Percentiles rank a stretch among this genome's conserved stretches.
These are phyloP conservation scores for Scrobipalpa costella DNA, from an alignment of 2,888 invertebrate species.

Conservation along the genomic window DNA sequence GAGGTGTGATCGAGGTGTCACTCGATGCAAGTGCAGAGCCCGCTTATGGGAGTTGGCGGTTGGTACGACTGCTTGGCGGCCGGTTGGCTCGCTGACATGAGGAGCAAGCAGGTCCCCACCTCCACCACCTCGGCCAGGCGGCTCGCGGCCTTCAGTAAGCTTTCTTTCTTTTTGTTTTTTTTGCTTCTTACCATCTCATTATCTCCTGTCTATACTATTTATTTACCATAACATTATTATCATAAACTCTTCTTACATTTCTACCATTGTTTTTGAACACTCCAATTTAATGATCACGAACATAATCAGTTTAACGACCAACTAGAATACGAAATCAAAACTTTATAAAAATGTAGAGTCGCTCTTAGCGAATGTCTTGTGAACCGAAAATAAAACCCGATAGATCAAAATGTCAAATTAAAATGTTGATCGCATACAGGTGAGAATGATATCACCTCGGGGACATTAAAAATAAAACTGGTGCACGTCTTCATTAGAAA, in stretches of 20 bases:
- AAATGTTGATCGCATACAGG: conserved; percentile 46
- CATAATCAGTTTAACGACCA: not conserved
- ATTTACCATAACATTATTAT: conserved; percentile 36
- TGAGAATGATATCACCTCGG: conserved; percentile 66
- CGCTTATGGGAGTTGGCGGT: conserved; percentile 78
- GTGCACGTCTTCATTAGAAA: conserved; percentile 74
- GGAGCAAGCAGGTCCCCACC: conserved; percentile 79
- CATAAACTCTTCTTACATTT: conserved; percentile 26
- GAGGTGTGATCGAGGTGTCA: conserved; percentile 64
- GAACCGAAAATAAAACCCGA: conserved; percentile 7
- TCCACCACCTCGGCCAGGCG: conserved; percentile 79
- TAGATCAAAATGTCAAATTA: conserved; percentile 16
- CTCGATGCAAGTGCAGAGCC: conserved; percentile 77
- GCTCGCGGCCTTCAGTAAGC: conserved; percentile 79
- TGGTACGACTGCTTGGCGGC: conserved; percentile 76
- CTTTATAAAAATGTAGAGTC: conserved; percentile 1
- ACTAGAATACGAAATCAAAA: not conserved
- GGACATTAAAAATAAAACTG: conserved; percentile 68
- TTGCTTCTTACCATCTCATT: conserved; percentile 58
- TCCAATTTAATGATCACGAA: not conserved
- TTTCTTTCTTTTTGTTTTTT: conserved; percentile 76
- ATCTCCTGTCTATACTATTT: conserved; percentile 40
- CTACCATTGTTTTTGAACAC: conserved; percentile 19
- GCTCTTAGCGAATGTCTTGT: not conserved
- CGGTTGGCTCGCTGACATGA: conserved; percentile 78